Percentiles rank a stretch among this genome's conserved stretches.
Evolutionary conservation across 2,888 invertebrate species (phyloP).

Genomic region (Notodonta dromedarius): DNA sequence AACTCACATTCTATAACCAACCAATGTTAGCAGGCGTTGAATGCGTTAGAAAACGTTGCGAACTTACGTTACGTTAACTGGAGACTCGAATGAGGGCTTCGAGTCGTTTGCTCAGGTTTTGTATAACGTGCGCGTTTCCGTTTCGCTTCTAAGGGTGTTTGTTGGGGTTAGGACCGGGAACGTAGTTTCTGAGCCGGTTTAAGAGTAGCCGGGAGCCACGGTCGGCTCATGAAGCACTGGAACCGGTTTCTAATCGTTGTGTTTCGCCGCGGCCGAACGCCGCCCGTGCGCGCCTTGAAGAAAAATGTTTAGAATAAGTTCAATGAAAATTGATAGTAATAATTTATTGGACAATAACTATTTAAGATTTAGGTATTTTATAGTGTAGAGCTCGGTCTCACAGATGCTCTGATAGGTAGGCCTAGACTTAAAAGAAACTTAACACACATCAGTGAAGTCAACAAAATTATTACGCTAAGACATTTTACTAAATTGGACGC

Average conservation of each 20-base stretch:
- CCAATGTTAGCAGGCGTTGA: not conserved
- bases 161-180: not conserved
- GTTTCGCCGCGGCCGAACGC: constrained; percentile 1
- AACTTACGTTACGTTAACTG: not conserved
- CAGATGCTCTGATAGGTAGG: no score
- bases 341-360: no score
- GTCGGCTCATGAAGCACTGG: constrained; percentile 6
- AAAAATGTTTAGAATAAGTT: constrained; percentile 7
- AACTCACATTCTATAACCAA: constrained; percentile 38
- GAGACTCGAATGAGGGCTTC: not conserved
- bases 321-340: not conserved
- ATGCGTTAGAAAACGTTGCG: not conserved
- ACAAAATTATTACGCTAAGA: no score
- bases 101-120: not conserved
- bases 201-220: constrained; percentile 2
- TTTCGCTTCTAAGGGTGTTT: constrained; percentile 2
- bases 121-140: not conserved
- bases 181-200: not conserved
- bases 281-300: not conserved
- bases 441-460: no score
- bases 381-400: no score
- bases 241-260: constrained; percentile 7
- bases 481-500: no score
- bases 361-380: no score
- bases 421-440: no score